Evolutionary conservation across 1,140 invertebrate genomes (phyloP).

Genomic region (Sipha flava): DNA sequence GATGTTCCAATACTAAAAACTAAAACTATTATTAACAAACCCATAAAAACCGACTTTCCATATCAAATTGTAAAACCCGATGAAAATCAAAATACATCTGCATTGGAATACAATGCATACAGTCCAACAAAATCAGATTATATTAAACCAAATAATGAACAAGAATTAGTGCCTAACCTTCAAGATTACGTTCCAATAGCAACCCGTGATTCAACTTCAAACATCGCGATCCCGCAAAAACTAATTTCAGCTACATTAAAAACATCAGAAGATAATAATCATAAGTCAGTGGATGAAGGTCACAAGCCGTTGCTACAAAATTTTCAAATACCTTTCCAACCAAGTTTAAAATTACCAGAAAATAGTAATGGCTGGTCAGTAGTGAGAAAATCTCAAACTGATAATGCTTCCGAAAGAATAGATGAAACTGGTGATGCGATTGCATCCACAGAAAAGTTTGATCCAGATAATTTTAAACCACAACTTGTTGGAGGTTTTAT

Average conservation of each 20-base stretch:
- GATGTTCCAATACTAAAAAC: slow-evolving; percentile 47
- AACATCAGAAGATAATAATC: background rate
- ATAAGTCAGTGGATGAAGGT: background rate
- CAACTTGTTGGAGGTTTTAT: slow-evolving; percentile 60
- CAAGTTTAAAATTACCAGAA: slow-evolving; percentile 52
- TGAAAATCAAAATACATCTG: slow-evolving; percentile 4
- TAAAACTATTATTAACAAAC: slow-evolving; percentile 42
- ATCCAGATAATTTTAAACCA: slow-evolving; percentile 59
- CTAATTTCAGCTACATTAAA: slow-evolving; percentile 14
- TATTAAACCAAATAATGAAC: background rate
- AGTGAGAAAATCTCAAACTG: slow-evolving; percentile 39
- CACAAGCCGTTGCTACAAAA: slow-evolving; percentile 40
- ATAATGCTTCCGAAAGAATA: slow-evolving; percentile 41
- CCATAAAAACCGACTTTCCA: slow-evolving; percentile 40
- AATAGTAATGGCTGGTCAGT: slow-evolving; percentile 58
- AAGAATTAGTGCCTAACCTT: slow-evolving; percentile 47
- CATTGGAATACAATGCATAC: slow-evolving; percentile 39
- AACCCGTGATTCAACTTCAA: slow-evolving; percentile 40
- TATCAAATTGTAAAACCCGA: slow-evolving; percentile 39
- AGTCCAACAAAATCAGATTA: slow-evolving; percentile 38
- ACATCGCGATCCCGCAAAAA: slow-evolving; percentile 22
- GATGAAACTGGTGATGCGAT: slow-evolving; percentile 26
- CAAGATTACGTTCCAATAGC: slow-evolving; percentile 49
- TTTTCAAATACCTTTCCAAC: slow-evolving; percentile 62
- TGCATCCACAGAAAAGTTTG: slow-evolving; percentile 44